Evolutionary conservation across 2,113 vertebrate species (phyloP).

Genomic region (Stomatorhinus ivindoensis): DNA sequence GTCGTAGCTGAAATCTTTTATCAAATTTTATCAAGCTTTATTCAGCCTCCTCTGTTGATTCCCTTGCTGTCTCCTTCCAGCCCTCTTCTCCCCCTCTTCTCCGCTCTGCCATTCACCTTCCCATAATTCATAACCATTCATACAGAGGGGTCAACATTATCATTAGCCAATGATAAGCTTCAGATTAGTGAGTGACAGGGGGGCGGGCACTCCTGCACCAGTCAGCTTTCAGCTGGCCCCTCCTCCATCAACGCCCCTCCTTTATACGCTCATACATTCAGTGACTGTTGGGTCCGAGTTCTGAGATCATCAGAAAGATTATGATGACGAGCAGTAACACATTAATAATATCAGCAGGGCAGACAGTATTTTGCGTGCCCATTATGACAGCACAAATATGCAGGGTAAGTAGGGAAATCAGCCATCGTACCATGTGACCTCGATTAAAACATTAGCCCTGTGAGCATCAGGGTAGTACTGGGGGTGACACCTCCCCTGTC

Average conservation of each 20-base stretch:
- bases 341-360: background rate
- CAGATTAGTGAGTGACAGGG: background rate
- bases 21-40: background rate
- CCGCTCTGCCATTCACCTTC: background rate
- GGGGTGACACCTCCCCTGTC: background rate
- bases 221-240: background rate
- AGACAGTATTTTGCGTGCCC: background rate
- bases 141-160: background rate
- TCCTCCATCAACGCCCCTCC: background rate
- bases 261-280: background rate
- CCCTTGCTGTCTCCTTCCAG: background rate
- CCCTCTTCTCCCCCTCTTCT: background rate
- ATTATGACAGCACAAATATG: slow-evolving; percentile 26
- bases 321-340: background rate
- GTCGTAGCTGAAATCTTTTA: background rate
- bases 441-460: slow-evolving; percentile 34
- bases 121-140: background rate
- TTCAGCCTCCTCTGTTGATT: slow-evolving; percentile 1
- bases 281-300: background rate
- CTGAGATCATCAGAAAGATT: background rate
- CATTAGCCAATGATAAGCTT: background rate
- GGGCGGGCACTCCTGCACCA: background rate
- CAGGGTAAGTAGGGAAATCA: slow-evolving; percentile 47
- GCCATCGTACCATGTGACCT: slow-evolving; percentile 56
- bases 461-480: background rate